Conservation (phyloP, 1,140 invertebrate genomes). For the Streblospio benedicti region DNA sequence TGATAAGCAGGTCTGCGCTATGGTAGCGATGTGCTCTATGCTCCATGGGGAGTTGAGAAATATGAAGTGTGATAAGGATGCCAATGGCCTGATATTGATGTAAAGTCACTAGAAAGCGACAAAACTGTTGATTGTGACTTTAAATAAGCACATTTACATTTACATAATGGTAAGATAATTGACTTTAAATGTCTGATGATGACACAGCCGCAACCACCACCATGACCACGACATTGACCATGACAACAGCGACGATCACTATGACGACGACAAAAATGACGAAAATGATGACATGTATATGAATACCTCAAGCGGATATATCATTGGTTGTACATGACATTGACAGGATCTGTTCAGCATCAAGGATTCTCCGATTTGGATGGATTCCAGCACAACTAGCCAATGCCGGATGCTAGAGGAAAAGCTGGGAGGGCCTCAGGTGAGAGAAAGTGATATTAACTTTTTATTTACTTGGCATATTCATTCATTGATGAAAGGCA, state of each 20-base stretch:
- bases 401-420: slow-evolving; percentile 74
- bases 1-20: too few relatives aligned
- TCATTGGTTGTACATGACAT: neutral
- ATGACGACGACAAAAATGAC: neutral
- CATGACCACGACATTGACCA: neutral
- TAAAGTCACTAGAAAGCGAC: too few relatives aligned
- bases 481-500: neutral
- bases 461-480: neutral
- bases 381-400: slow-evolving; percentile 80
- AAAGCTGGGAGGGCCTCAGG: slow-evolving; percentile 62
- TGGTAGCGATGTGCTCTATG: too few relatives aligned
- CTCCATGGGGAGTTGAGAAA: too few relatives aligned
- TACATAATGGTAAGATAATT: neutral
- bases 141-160: neutral
- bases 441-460: slow-evolving; percentile 49
- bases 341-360: slow-evolving; percentile 59
- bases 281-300: neutral
- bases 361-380: slow-evolving; percentile 84
- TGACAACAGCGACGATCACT: neutral
- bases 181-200: neutral
- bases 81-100: too few relatives aligned
- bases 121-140: too few relatives aligned
- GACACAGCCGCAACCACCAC: neutral
- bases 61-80: too few relatives aligned
- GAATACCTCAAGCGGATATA: neutral